Percentiles rank a stretch among this genome's conserved stretches.
Conservation (phyloP, 2,113 vertebrate genomes). For the Ahaetulla prasina region DNA sequence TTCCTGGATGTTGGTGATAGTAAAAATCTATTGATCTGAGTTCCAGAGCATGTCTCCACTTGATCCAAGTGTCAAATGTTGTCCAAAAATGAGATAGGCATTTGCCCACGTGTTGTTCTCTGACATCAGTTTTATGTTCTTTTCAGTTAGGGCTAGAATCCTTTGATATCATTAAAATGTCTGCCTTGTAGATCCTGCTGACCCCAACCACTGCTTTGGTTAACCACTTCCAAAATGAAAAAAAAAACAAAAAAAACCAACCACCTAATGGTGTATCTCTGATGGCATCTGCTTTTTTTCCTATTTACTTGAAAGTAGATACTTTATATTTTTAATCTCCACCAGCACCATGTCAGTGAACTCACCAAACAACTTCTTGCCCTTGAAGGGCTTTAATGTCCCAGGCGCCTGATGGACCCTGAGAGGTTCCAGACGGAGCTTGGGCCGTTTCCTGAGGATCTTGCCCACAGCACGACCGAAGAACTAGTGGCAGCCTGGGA, state of each 20-base stretch:
- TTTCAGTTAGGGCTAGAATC: neutral
- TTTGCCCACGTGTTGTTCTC: neutral
- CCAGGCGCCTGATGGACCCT: too few relatives aligned
- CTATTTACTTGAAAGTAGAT: neutral
- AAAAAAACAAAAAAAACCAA: too few relatives aligned
- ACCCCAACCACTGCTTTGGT: neutral
- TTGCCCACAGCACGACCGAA: too few relatives aligned
- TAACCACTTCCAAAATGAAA: neutral
- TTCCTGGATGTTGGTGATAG: neutral
- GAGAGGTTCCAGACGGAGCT: too few relatives aligned
- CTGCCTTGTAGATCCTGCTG: neutral
- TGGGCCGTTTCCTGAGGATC: too few relatives aligned
- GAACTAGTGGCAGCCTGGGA: too few relatives aligned
- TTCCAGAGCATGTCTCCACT: neutral
- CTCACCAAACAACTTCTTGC: neutral
- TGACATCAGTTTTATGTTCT: neutral
- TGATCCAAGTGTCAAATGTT: neutral
- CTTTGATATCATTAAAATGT: neutral
- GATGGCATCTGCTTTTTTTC: neutral
- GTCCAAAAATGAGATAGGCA: neutral
- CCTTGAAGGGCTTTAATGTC: neutral
- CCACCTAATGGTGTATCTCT: too few relatives aligned
- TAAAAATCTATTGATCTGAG: neutral
- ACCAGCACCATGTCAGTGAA: neutral
- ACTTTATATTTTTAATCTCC: neutral